A percentile compares a stretch with the other conserved stretches of the same genome.
Evolutionary conservation across 2,797 vertebrate species (phyloP).

Genomic region (Pseudochirops corinnae): DNA sequence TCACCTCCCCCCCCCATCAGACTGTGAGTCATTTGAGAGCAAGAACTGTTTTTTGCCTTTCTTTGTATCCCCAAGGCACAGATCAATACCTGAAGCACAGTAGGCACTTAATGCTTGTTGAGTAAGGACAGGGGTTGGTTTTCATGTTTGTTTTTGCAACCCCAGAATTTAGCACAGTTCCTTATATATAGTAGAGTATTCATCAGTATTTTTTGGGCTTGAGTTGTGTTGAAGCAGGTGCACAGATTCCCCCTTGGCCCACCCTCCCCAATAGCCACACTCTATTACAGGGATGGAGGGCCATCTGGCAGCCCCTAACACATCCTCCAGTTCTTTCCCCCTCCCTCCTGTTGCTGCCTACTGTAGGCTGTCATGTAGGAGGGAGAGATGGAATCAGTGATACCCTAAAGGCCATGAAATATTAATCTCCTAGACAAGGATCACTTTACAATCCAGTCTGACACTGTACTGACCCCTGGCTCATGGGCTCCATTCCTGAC

Average conservation of each 20-base stretch:
- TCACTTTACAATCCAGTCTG: constrained; percentile 46
- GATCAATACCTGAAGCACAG: neutral
- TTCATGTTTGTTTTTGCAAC: neutral
- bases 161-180: neutral
- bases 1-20: neutral
- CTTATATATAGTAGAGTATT: neutral
- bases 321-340: neutral
- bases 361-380: neutral
- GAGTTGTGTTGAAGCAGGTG: neutral
- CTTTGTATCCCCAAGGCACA: neutral
- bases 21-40: neutral
- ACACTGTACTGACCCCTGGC: constrained; percentile 45
- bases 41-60: neutral
- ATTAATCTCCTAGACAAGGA: neutral
- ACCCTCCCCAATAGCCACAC: neutral
- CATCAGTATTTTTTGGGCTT: neutral
- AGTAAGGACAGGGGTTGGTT: neutral
- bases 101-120: neutral
- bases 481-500: neutral
- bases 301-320: neutral
- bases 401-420: constrained; percentile 25
- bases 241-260: neutral
- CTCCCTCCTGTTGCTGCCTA: neutral
- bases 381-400: neutral
- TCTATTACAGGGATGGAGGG: neutral